Evolutionary conservation across 1,140 invertebrate genomes (phyloP).

Genomic region (Drosophila bifasciata): DNA sequence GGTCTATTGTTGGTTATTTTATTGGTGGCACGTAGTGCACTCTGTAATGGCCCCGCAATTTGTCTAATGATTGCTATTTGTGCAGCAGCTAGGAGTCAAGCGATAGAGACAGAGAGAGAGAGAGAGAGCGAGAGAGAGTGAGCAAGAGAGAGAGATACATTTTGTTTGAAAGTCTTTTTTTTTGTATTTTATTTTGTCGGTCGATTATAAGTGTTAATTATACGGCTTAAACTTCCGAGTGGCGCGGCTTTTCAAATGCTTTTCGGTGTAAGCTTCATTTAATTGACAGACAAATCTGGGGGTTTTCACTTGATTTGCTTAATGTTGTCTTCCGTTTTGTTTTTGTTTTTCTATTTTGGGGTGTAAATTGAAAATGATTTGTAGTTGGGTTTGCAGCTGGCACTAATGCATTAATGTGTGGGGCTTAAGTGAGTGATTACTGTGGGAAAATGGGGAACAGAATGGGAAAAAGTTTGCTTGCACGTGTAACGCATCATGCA

Average conservation of each 20-base stretch:
- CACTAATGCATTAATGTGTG: conserved; percentile 18
- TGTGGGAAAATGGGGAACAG: conserved; percentile 1
- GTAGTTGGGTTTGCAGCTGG: not conserved
- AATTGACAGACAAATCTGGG: conserved; percentile 30
- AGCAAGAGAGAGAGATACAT: not conserved
- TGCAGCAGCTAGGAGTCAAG: conserved; percentile 35
- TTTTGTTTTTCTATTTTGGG: not conserved
- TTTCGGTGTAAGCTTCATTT: conserved; percentile 37
- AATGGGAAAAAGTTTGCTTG: not conserved
- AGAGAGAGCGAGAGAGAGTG: not conserved
- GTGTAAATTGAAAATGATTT: conserved; percentile 18
- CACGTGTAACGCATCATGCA: too few species aligned
- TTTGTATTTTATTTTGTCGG: conserved; percentile 25
- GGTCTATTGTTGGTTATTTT: conserved; percentile 39
- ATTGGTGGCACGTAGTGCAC: conserved; percentile 55
- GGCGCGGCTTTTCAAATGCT: conserved; percentile 11
- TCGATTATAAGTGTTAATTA: conserved; percentile 61
- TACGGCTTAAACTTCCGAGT: conserved; percentile 41
- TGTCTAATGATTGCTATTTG: conserved; percentile 65
- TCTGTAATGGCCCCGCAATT: conserved; percentile 56
- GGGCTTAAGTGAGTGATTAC: conserved; percentile 18
- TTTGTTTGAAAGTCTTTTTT: conserved; percentile 28
- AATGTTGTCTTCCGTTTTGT: not conserved
- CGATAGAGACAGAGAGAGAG: not conserved
- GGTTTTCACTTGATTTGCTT: conserved; percentile 20